phyloP scores from a whole-genome alignment of 2,797 vertebrate genomes.

The Danio aesculapii region DNA sequence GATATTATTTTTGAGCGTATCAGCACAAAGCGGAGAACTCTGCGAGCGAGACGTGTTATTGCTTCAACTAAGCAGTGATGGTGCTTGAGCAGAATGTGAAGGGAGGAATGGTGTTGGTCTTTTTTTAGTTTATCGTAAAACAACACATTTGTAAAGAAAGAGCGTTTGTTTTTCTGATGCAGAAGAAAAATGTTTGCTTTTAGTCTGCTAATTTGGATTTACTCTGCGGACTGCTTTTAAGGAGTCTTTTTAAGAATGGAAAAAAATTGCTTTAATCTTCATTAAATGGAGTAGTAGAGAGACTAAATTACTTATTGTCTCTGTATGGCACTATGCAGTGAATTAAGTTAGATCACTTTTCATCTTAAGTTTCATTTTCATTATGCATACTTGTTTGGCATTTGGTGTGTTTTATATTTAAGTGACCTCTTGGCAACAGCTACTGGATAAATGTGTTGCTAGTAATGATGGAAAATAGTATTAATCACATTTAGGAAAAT shows the following conservation, averaged over 20 bases:
- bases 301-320: slow-evolving; percentile 15
- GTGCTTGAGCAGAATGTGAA: slow-evolving; percentile 65
- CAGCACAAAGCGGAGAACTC: slow-evolving; percentile 72
- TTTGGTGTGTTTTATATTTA: not conserved
- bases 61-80: slow-evolving; percentile 69
- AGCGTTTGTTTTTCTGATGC: slow-evolving; percentile 1
- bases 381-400: not conserved
- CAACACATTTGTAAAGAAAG: slow-evolving; percentile 54
- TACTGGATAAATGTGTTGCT: not conserved
- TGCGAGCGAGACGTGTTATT: slow-evolving; percentile 55
- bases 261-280: not conserved
- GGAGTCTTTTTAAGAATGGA: not conserved
- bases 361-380: not conserved
- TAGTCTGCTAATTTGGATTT: not conserved
- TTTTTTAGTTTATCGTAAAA: slow-evolving; percentile 49
- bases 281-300: not conserved
- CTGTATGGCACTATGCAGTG: not conserved
- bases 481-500: not conserved
- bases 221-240: not conserved
- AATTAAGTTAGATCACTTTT: slow-evolving; percentile 1
- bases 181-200: not conserved
- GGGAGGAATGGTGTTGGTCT: slow-evolving; percentile 50
- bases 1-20: slow-evolving; percentile 78
- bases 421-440: not conserved
- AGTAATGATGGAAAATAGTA: not conserved